Evolutionary conservation across 2,888 invertebrate species (phyloP).

Genomic region (Ophraella communa): DNA sequence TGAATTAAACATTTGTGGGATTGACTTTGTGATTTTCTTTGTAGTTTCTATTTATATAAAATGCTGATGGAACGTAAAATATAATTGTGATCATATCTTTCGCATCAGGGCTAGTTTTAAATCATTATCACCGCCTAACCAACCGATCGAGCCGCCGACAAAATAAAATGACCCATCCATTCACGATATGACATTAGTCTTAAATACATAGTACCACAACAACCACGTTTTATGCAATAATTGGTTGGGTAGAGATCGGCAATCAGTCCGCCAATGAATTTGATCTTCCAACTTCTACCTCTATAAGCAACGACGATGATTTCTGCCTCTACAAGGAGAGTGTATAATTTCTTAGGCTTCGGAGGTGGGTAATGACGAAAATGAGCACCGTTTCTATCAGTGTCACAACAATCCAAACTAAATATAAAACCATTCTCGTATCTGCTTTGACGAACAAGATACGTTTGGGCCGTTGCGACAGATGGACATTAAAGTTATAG

Average conservation of each 20-base stretch:
- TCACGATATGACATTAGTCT: constrained; percentile 24
- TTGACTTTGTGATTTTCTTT: too few species aligned
- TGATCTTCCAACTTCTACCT: constrained; percentile 23
- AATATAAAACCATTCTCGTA: neutral
- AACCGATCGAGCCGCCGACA: neutral
- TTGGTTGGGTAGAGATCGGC: constrained; percentile 53
- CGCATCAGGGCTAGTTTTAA: too few species aligned
- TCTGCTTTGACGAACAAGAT: constrained; percentile 10
- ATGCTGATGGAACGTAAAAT: too few species aligned
- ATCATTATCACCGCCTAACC: neutral
- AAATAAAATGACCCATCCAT: constrained; percentile 20
- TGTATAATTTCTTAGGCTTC: constrained; percentile 58
- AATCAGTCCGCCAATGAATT: constrained; percentile 53
- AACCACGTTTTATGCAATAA: constrained; percentile 57
- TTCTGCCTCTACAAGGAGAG: constrained; percentile 50
- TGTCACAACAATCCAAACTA: constrained; percentile 50
- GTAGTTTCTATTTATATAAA: too few species aligned
- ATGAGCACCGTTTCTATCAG: constrained; percentile 58
- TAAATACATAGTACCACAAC: constrained; percentile 43
- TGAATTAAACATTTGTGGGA: too few species aligned
- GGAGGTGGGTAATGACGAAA: constrained; percentile 61
- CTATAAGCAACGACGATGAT: constrained; percentile 35
- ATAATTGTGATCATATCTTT: too few species aligned
- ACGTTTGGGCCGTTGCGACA: constrained; percentile 48
- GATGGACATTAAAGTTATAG: constrained; percentile 59